Evolutionary conservation across 2,888 invertebrate species (phyloP).

Genomic region (Alentia gelatinosa): DNA sequence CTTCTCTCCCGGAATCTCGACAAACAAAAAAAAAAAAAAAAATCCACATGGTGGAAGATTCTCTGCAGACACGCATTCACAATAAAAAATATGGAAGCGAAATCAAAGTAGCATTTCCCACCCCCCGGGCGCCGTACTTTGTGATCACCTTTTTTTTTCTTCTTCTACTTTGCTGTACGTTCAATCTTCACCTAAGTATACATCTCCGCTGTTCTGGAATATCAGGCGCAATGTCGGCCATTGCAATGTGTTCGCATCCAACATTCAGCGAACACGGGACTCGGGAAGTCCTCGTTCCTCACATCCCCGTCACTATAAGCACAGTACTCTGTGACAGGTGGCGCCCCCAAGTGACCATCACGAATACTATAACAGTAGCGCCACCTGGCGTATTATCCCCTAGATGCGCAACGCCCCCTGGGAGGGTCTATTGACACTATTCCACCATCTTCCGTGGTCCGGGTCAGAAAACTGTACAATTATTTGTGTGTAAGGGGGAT

Average conservation of each 20-base stretch:
- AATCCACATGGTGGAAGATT: too few relatives aligned
- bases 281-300: neutral
- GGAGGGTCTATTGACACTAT: neutral
- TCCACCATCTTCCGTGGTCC: neutral
- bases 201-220: too few relatives aligned
- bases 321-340: neutral
- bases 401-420: neutral
- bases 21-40: too few relatives aligned
- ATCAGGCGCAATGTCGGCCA: too few relatives aligned
- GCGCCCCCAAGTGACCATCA: neutral
- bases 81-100: neutral
- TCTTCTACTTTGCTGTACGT: too few relatives aligned
- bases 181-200: too few relatives aligned
- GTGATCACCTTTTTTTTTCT: too few relatives aligned
- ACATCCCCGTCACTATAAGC: neutral
- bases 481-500: neutral
- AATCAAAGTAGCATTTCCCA: neutral
- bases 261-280: neutral
- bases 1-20: too few relatives aligned
- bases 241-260: neutral
- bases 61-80: neutral
- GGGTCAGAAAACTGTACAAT: slow-evolving; percentile 40
- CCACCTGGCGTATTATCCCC: neutral
- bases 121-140: neutral
- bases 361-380: slow-evolving; percentile 26